phyloP scores from a whole-genome alignment of 2,888 invertebrate genomes.

The Dasysyrphus albostriatus region DNA sequence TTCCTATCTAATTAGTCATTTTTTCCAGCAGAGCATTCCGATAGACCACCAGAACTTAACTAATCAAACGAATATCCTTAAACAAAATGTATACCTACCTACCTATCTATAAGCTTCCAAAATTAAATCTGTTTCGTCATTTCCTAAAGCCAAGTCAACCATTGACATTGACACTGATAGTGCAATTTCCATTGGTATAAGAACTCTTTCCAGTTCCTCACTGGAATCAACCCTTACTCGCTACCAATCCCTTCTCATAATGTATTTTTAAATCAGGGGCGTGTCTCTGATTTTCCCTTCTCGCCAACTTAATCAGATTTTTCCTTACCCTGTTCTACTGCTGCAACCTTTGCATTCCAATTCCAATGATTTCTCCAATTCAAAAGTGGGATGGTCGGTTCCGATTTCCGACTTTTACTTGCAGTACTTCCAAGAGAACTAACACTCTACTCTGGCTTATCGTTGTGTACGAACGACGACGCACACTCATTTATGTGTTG shows the following conservation, averaged over 20 bases:
- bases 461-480: slow-evolving; percentile 3
- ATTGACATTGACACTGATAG: slow-evolving; percentile 32
- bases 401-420: slow-evolving; percentile 23
- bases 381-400: slow-evolving; percentile 51
- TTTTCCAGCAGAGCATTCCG: not conserved
- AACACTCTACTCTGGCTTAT: not conserved
- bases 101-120: not conserved
- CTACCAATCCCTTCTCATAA: slow-evolving; percentile 38
- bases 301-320: slow-evolving; percentile 41
- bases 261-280: slow-evolving; percentile 58
- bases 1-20: not conserved
- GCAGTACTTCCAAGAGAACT: slow-evolving; percentile 57
- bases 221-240: slow-evolving; percentile 53
- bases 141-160: slow-evolving; percentile 36
- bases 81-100: not conserved
- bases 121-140: slow-evolving; percentile 48
- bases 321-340: slow-evolving; percentile 5
- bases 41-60: slow-evolving; percentile 19
- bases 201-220: slow-evolving; percentile 45
- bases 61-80: slow-evolving; percentile 30
- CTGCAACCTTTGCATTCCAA: slow-evolving; percentile 54
- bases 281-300: slow-evolving; percentile 67
- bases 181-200: slow-evolving; percentile 40
- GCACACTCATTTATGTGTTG: slow-evolving; percentile 17
- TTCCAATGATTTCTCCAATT: slow-evolving; percentile 48